Evolutionary conservation across 2,888 invertebrate species (phyloP).

Genomic region (Apamea sordens): DNA sequence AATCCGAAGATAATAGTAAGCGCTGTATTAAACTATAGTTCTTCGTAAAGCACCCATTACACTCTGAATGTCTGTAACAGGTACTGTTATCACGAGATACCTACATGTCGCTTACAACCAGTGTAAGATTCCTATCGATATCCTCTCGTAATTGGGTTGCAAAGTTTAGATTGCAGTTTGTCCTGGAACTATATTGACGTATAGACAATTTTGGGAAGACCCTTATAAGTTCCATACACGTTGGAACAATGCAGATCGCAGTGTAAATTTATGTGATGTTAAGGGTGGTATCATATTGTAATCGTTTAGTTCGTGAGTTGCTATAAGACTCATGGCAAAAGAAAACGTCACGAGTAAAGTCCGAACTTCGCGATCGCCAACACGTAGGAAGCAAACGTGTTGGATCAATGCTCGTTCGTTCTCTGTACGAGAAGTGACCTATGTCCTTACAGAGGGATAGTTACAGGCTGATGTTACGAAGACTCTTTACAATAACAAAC

Average conservation of each 20-base stretch:
- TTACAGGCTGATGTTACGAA: neutral
- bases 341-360: slow-evolving; percentile 2
- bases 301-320: neutral
- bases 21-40: neutral
- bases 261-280: neutral
- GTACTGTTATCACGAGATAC: neutral
- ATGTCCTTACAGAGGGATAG: neutral
- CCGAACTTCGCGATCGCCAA: neutral
- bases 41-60: neutral
- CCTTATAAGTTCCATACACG: neutral
- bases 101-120: neutral
- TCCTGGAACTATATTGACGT: slow-evolving; percentile 1
- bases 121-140: slow-evolving; percentile 2
- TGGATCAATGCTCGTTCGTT: neutral
- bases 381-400: slow-evolving; percentile 5
- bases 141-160: neutral
- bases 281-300: neutral
- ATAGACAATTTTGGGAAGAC: neutral
- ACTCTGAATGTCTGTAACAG: neutral
- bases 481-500: neutral
- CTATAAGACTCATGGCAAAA: neutral
- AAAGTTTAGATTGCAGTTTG: slow-evolving; percentile 30
- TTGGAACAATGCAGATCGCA: neutral
- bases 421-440: neutral
- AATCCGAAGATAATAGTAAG: neutral